phyloP scores from a whole-genome alignment of 2,797 vertebrate species.

The Anolis apletophallus region DNA sequence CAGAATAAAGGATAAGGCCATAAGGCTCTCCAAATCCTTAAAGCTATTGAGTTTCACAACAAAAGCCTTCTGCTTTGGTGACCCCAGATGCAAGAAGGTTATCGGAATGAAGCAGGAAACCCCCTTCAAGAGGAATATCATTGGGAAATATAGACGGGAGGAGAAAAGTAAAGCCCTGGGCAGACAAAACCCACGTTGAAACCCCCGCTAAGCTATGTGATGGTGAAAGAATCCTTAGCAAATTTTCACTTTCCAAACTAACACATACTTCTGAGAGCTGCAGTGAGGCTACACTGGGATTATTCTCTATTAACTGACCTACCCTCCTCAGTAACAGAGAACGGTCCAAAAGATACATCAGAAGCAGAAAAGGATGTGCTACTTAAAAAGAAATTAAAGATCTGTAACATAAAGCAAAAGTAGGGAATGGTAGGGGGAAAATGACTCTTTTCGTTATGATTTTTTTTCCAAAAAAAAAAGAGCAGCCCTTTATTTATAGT shows the following conservation, averaged over 20 bases:
- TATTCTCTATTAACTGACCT: neutral
- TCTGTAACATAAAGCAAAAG: constrained; percentile 23
- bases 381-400: neutral
- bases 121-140: neutral
- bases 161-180: neutral
- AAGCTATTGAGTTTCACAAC: constrained; percentile 1
- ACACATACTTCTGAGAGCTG: neutral
- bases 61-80: constrained; percentile 21
- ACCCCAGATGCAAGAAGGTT: constrained; percentile 24
- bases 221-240: neutral
- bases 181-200: neutral
- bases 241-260: neutral
- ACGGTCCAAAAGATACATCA: neutral
- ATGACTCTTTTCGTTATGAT: constrained; percentile 1
- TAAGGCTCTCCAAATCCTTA: constrained; percentile 18
- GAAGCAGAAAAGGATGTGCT: constrained; percentile 4
- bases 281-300: neutral
- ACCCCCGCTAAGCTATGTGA: neutral
- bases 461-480: constrained; percentile 34
- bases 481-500: constrained; percentile 39
- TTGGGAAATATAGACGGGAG: neutral
- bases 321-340: constrained; percentile 6
- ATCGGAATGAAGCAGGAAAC: neutral
- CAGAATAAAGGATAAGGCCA: neutral
- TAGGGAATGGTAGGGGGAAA: constrained; percentile 7